Evolutionary conservation across 2,113 vertebrate genomes (phyloP), one percentile per base, ranked within the genome.

Genomic region (Pterocles orientalis): DNA sequence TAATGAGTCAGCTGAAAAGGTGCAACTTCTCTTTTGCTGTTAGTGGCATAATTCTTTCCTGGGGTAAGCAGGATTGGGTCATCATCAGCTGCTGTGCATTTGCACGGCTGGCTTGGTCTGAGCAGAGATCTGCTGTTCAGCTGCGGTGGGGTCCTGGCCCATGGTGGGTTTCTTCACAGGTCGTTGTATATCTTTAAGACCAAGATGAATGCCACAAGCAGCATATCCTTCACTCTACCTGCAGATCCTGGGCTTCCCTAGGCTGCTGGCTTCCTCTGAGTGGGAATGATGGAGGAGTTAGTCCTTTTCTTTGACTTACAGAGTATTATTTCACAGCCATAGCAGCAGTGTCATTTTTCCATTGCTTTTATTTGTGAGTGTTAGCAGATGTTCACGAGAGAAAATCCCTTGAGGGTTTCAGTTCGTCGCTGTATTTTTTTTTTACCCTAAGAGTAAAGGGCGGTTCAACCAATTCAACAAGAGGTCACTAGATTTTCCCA

Each of bases 1-100:
- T 78, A 86, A 62, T 83, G 92, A 96, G 82, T 93, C 82, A 86
- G 92, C 76, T 86, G 86, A 45, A 90, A 92, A 94, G 85, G 56
- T 84, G 76, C 77, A 86, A 78, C 66, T 82, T 76, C 23, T 79
- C 54, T 80, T 80, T 80, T 82, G 68, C 91, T 92, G 45, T 57
- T 90, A 29, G 69, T 66, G 68, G 51, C 18, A 14, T 61, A 65
- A 86, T 90, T 48, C 56, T 87, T 88, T 88, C 48, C 78, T 72
- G 61, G 70, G 58, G 14, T 90, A 82, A 93, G 72, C 78, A 94
- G 89, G 73, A 65, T 17, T 39, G 83, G 77, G 58, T 60, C 77
- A 21, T 34, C 64, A 13, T 78, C 81, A 86, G 79, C 85, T 88
- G 62, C 85, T 47, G 58, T 58, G 66, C 41, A 18, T 69, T 78